Evolutionary conservation across 2,797 vertebrate genomes (phyloP), one percentile per base, ranked within the genome.

Genomic region (Distichodus sexfasciatus): DNA sequence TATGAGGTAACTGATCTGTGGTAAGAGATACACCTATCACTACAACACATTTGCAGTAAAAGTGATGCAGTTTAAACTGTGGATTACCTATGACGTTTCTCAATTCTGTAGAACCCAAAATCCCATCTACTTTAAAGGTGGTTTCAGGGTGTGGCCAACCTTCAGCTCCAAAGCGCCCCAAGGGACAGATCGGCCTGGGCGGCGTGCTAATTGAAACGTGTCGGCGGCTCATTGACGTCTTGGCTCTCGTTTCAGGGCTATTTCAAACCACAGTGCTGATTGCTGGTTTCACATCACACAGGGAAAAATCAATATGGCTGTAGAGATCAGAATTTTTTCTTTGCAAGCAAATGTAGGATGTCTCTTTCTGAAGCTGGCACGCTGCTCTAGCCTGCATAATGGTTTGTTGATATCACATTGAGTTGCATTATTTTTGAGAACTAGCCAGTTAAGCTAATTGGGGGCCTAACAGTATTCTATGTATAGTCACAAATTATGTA

Each of bases 201-300:
- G 90, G 91, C 90, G 84, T 75, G 82, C 88, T 94, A 94, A 94
- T 94, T 94, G 94, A 93, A 92, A 92, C 89, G 91, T 93, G 93
- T 91, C 90, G 90, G 91, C 92, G 91, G 91, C 91, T 92, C 90
- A 85, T 92, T 89, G 89, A 90, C 88, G 90, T 88, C 92, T 91
- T 82, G 74, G 88, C 91, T 93, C 89, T 84, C 76, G 89, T 92
- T 93, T 91, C 90, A 91, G 89, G 85, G 90, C 90, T 90, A 87
- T 93, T 92, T 91, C 85, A 87, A 90, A 91, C 92, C 89, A 84
- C 88, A 90, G 84, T 88, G 87, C 89, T 92, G 91, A 93, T 92
- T 92, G 90, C 88, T 87, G 89, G 91, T 91, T 91, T 91, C 91
- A 90, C 88, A 91, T 91, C 91, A 89, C 89, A 88, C 84, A 84